phyloP scores from a whole-genome alignment of 2,888 invertebrate species.

The Caenorhabditis panamensis region DNA sequence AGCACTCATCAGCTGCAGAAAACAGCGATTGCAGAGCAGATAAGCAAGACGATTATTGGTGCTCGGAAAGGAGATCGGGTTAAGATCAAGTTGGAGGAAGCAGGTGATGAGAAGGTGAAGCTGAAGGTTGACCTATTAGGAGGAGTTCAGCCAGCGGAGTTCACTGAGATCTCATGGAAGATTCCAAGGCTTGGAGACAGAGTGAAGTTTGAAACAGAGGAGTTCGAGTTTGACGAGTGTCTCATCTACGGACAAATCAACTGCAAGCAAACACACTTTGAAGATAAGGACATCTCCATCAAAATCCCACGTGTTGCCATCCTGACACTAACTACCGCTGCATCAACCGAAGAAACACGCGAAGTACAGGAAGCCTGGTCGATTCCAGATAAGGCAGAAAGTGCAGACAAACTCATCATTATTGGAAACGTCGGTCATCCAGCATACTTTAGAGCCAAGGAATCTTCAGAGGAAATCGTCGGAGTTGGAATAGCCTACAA shows the following conservation, averaged over 20 bases:
- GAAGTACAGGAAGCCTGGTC: conserved; percentile 48
- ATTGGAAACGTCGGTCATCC: conserved; percentile 68
- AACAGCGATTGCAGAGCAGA: conserved; percentile 32
- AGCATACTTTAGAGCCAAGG: conserved; percentile 53
- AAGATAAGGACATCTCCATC: conserved; percentile 63
- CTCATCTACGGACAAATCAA: conserved; percentile 75
- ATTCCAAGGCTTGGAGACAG: conserved; percentile 62
- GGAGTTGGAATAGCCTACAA: conserved; percentile 72
- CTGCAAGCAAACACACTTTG: conserved; percentile 58
- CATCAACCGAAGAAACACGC: conserved; percentile 57
- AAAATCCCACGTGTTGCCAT: conserved; percentile 61
- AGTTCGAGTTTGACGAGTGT: conserved; percentile 76
- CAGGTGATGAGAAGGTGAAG: conserved; percentile 71
- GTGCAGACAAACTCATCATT: conserved; percentile 39
- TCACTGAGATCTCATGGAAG: conserved; percentile 50
- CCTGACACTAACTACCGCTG: conserved; percentile 27
- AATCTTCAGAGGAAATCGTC: conserved; percentile 67
- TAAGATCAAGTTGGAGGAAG: conserved; percentile 61
- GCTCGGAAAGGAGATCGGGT: conserved; percentile 53
- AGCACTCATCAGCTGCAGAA: conserved; percentile 63
- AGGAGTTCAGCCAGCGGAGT: conserved; percentile 24
- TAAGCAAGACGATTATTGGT: conserved; percentile 38
- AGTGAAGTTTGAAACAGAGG: conserved; percentile 68
- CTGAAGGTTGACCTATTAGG: conserved; percentile 74
- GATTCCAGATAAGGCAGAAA: conserved; percentile 56